These are phyloP conservation scores for Drosophila bocki DNA, from an alignment of 1,140 invertebrate genomes.

Conservation along the genomic window DNA sequence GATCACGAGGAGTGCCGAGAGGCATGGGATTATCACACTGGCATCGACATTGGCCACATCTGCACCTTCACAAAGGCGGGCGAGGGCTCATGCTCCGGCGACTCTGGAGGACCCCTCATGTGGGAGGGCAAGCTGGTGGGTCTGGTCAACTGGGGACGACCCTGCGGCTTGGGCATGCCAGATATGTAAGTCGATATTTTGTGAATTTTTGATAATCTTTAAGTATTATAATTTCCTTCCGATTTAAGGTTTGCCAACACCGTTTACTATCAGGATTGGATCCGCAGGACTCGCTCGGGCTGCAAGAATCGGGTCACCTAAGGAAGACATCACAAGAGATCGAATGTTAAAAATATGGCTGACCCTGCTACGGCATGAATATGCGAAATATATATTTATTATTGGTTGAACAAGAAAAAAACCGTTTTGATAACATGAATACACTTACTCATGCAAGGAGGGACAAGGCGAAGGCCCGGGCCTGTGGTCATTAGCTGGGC, in stretches of 20 bases:
- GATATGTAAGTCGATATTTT: slow-evolving; percentile 79
- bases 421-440: slow-evolving; percentile 8
- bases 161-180: slow-evolving; percentile 86
- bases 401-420: background rate
- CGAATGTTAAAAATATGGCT: background rate
- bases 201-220: too few relatives aligned
- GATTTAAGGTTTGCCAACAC: slow-evolving; percentile 77
- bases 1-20: slow-evolving; percentile 49
- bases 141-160: slow-evolving; percentile 87
- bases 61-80: slow-evolving; percentile 87
- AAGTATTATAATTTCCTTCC: background rate
- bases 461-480: background rate
- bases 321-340: background rate
- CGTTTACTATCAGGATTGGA: slow-evolving; percentile 76
- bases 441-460: slow-evolving; percentile 2
- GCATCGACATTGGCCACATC: slow-evolving; percentile 85
- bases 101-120: slow-evolving; percentile 87
- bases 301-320: slow-evolving; percentile 58
- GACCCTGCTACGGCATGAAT: background rate
- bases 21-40: slow-evolving; percentile 38
- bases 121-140: slow-evolving; percentile 85
- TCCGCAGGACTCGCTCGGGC: slow-evolving; percentile 36
- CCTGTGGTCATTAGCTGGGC: slow-evolving; percentile 18
- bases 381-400: slow-evolving; percentile 24
- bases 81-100: slow-evolving; percentile 86